Evolutionary conservation across 2,888 invertebrate genomes (phyloP), one percentile per base, ranked within the genome.

Genomic region (Caenorhabditis imperialis): DNA sequence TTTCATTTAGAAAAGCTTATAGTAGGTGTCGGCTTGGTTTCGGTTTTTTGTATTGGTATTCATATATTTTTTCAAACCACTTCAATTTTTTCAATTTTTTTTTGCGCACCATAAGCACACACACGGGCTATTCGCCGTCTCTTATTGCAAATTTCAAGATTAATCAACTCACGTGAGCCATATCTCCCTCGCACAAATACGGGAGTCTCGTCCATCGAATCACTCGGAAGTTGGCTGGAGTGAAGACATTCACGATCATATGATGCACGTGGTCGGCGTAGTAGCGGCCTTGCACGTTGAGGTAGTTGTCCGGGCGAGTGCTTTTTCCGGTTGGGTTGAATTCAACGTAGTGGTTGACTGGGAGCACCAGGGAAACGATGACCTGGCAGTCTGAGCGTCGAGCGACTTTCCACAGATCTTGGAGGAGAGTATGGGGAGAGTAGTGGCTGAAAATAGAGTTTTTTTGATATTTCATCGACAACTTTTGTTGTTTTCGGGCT

Each of bases 171-270:
- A 84, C 85, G 65, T 78, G 55, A 40, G 75, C 65, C 48, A 82
- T 61, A 51, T 98, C 97, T 0, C 98, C 98, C 90, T 99, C 97
- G 89, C 97, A 98, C 38, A 99, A 91, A 89, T 98, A 98, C 0
- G 98, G 98, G 42, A 96, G 92, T 84, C 94, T 92, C 12, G 94
- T 92, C 94, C 96, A 98, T 5, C 92, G 91, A 48, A 93, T 91
- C 40, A 97, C 91, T 69, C 82, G 78, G 89, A 94, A 94, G 3
- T 93, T 93, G 53, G 91, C 89, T 0, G 92, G 92, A 75, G 91
- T 90, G 23, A 92, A 90, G 6, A 93, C 92, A 48, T 89, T 81
- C 37, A 90, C 88, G 23, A 92, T 90, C 83, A 96, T 92, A 75
- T 93, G 92, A 7, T 91, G 89, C 6, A 93, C 92, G 89, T 98